Base-by-base conservation (phyloP, 2,888 invertebrate species). In the Pilophorus perplexus region DNA sequence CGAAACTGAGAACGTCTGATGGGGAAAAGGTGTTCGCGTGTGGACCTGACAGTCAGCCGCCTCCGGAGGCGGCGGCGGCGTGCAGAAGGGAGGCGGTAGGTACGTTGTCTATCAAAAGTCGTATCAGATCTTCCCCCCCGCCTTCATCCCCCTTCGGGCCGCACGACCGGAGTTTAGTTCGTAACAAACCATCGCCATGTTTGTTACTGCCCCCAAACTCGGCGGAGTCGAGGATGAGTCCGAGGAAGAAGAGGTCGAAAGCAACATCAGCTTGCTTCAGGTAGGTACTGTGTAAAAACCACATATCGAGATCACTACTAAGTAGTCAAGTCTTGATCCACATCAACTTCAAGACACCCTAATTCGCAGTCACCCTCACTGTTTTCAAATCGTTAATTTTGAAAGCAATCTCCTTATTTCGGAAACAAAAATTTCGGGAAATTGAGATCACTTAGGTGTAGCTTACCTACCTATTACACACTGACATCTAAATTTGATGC, bases 241-340 rank as follows among this genome's bases (percentile, higher is more conserved):
- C 20, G n/a, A n/a, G n/a, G 66, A 66, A 37, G 66, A 66, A 28
- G 66, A 57, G 25, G 57, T 57, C 44, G 66, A 66, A 16, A 66
- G 46, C 16, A 66, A 44, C 14, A 25, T 57, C 57, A 66, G 33
- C 38, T 57, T 66, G 20, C 37, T 66, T 10, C 66, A 66, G 66
- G 66, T 57, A 54, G 2, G 50, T 25, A n/a, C 27, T 3, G 16
- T 3, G 12, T n/a, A n/a, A n/a, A n/a, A n/a, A n/a, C n/a, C n/a
- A n/a, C n/a, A n/a, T n/a, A n/a, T n/a, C n/a, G n/a, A n/a, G n/a
- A n/a, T n/a, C n/a, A n/a, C n/a, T n/a, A n/a, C n/a, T n/a, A n/a
- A n/a, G n/a, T n/a, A n/a, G n/a, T n/a, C n/a, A n/a, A n/a, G n/a
- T n/a, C n/a, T n/a, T n/a, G n/a, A n/a, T n/a, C n/a, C n/a, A n/a